phyloP scores from a whole-genome alignment of 2,888 invertebrate genomes.

The Eupithecia inturbata region DNA sequence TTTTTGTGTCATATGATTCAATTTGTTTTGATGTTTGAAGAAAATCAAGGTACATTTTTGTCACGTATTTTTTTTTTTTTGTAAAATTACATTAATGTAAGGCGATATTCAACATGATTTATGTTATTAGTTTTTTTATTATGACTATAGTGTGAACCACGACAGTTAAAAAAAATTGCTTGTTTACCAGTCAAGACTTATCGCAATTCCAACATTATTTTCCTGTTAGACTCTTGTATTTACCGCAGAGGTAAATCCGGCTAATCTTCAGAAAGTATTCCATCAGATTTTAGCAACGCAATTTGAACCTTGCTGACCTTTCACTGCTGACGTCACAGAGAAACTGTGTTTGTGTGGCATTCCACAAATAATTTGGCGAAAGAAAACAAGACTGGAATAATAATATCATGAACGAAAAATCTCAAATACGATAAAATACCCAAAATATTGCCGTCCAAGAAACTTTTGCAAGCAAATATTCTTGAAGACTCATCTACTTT shows the following conservation, averaged over 20 bases:
- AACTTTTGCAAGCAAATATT: background rate
- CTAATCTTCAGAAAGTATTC: slow-evolving; percentile 13
- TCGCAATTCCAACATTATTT: background rate
- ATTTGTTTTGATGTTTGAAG: too few relatives aligned
- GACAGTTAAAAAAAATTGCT: background rate
- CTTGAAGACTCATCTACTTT: slow-evolving; percentile 16
- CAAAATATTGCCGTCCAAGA: slow-evolving; percentile 3
- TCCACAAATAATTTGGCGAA: slow-evolving; percentile 37
- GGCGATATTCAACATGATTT: too few relatives aligned
- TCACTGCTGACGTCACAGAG: slow-evolving; percentile 38
- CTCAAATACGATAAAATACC: slow-evolving; percentile 10
- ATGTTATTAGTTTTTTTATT: too few relatives aligned
- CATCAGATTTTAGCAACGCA: slow-evolving; percentile 22
- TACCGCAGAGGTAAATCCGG: background rate
- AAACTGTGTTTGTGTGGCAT: slow-evolving; percentile 31
- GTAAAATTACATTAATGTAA: too few relatives aligned
- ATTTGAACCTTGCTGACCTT: slow-evolving; percentile 51
- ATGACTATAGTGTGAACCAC: too few relatives aligned
- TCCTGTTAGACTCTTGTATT: background rate
- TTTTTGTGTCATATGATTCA: background rate
- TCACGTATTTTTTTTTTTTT: too few relatives aligned
- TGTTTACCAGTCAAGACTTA: too few relatives aligned
- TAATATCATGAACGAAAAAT: background rate
- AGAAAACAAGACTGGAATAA: slow-evolving; percentile 17
- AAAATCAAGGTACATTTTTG: too few relatives aligned